A percentile compares a stretch with the other conserved stretches of the same genome.
These are phyloP conservation scores for Simalia tracyae DNA, from an alignment of 2,797 vertebrate genomes.

Conservation along the genomic window DNA sequence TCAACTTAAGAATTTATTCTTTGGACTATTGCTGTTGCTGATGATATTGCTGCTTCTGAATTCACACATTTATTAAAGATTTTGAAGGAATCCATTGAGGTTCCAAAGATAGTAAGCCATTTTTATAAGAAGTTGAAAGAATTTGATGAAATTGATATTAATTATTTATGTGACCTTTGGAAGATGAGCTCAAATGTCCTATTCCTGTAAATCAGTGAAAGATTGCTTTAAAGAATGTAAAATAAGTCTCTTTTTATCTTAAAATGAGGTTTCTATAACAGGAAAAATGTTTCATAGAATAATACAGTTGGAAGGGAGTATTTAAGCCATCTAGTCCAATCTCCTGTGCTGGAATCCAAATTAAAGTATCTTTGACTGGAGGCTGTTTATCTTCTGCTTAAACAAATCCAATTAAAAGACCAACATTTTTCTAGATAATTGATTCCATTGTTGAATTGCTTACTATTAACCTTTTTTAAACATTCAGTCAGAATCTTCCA, in stretches of 20 bases:
- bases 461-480: background rate
- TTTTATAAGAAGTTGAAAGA: background rate
- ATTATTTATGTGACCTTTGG: background rate
- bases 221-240: background rate
- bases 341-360: background rate
- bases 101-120: background rate
- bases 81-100: background rate
- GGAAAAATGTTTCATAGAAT: background rate
- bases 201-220: background rate
- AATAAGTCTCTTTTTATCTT: background rate
- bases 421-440: background rate
- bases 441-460: background rate
- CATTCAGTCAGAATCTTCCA: background rate
- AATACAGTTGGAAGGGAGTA: background rate
- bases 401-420: background rate
- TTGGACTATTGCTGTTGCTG: background rate
- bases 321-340: background rate
- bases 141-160: background rate
- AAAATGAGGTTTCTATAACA: background rate
- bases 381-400: background rate
- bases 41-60: background rate
- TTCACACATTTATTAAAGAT: background rate
- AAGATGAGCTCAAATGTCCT: background rate
- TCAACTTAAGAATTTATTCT: background rate
- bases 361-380: background rate